Evolutionary conservation across 1,140 invertebrate species (phyloP).

Genomic region (Apis cerana): DNA sequence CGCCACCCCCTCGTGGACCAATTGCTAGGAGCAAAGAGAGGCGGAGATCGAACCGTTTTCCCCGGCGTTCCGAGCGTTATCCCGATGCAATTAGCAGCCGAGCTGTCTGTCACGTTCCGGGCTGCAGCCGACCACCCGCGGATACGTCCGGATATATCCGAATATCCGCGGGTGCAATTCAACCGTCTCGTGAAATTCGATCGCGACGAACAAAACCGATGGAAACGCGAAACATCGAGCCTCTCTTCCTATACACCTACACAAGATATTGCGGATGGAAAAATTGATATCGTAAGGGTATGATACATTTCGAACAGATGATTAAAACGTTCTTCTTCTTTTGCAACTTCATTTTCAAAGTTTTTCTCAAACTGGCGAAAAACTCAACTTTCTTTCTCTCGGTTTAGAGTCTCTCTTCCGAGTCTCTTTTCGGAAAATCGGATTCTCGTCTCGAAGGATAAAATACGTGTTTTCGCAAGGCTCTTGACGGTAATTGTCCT

Average conservation of each 20-base stretch:
- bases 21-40: slow-evolving; percentile 56
- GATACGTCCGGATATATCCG: slow-evolving; percentile 50
- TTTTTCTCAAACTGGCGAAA: too few relatives aligned
- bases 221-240: not conserved
- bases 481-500: too few relatives aligned
- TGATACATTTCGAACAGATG: too few relatives aligned
- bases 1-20: slow-evolving; percentile 44
- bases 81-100: slow-evolving; percentile 70
- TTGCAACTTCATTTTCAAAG: too few relatives aligned
- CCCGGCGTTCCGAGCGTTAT: slow-evolving; percentile 62
- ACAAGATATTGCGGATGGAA: too few relatives aligned
- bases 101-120: slow-evolving; percentile 62
- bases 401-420: too few relatives aligned
- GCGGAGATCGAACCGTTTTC: slow-evolving; percentile 67
- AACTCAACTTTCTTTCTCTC: too few relatives aligned
- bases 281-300: too few relatives aligned
- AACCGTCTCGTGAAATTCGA: slow-evolving; percentile 29
- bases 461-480: not conserved
- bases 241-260: not conserved
- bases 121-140: slow-evolving; percentile 27
- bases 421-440: too few relatives aligned
- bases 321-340: too few relatives aligned
- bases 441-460: too few relatives aligned
- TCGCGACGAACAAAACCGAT: slow-evolving; percentile 19
- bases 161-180: slow-evolving; percentile 52